These are phyloP conservation scores for Microhierax caerulescens DNA, from an alignment of 2,797 vertebrate genomes.

Conservation along the genomic window DNA sequence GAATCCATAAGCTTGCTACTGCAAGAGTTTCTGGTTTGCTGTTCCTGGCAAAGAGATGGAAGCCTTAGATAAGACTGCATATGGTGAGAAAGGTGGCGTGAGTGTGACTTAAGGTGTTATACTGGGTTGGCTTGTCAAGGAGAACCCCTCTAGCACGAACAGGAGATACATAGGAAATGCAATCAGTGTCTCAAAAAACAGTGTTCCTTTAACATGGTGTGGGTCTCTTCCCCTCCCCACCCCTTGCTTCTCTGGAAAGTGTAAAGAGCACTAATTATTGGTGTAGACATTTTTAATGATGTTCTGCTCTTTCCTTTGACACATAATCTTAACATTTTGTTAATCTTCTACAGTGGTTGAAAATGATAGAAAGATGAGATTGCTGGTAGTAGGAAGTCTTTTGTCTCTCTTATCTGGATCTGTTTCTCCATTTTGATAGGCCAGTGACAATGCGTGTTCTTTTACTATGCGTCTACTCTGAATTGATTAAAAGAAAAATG, in stretches of 20 bases:
- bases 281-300: not conserved
- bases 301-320: not conserved
- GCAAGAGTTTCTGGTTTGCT: not conserved
- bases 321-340: not conserved
- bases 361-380: not conserved
- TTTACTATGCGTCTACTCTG: not conserved
- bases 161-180: not conserved
- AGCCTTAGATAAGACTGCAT: not conserved
- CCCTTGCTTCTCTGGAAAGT: not conserved
- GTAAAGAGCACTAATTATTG: not conserved
- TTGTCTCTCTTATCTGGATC: not conserved
- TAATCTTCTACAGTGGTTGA: not conserved
- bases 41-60: not conserved
- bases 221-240: too few species aligned
- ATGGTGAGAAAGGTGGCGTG: not conserved
- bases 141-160: not conserved
- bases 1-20: not conserved
- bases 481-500: not conserved
- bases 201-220: not conserved
- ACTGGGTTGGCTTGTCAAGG: not conserved
- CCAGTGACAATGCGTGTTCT: not conserved
- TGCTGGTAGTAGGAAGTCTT: not conserved
- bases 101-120: not conserved
- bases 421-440: not conserved
- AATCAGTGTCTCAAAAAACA: not conserved